Conservation (phyloP, 2,797 vertebrate genomes). For the Notamacropus eugenii region DNA sequence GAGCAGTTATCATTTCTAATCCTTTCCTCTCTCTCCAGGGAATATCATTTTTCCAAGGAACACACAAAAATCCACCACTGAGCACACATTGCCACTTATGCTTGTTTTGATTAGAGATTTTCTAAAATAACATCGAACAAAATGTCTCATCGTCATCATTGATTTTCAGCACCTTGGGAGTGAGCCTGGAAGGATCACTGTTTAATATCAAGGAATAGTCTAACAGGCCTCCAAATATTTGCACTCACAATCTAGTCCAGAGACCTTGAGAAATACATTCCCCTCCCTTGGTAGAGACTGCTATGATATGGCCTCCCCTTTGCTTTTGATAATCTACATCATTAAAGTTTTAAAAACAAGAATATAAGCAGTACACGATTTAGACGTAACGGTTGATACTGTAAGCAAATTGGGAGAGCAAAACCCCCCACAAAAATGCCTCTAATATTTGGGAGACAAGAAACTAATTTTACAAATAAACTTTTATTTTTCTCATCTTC, state of each 20-base stretch:
- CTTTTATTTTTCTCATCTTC: neutral
- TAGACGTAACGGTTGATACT: too few species aligned
- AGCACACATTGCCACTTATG: conserved; percentile 68
- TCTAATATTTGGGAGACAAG: neutral
- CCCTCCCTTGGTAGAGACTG: neutral
- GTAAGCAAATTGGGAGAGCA: too few species aligned
- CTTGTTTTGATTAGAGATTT: conserved; percentile 85
- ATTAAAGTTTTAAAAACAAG: neutral
- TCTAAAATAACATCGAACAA: conserved; percentile 79
- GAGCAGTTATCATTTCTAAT: conserved; percentile 84
- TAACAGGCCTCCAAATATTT: conserved; percentile 87
- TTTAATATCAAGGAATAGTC: conserved; percentile 75
- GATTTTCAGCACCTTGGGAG: conserved; percentile 81
- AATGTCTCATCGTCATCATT: conserved; percentile 77
- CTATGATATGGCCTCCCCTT: neutral
- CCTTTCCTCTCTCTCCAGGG: conserved; percentile 80
- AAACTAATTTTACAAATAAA: neutral
- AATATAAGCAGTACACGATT: too few species aligned
- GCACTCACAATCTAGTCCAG: conserved; percentile 83
- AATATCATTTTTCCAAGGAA: conserved; percentile 78
- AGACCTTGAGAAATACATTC: conserved; percentile 65
- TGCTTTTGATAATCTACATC: neutral
- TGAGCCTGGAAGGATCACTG: conserved; percentile 33
- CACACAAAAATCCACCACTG: conserved; percentile 75
- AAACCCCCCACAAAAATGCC: neutral